Conservation (phyloP, 2,797 vertebrate genomes). For the Paramormyrops hopkinsi region DNA sequence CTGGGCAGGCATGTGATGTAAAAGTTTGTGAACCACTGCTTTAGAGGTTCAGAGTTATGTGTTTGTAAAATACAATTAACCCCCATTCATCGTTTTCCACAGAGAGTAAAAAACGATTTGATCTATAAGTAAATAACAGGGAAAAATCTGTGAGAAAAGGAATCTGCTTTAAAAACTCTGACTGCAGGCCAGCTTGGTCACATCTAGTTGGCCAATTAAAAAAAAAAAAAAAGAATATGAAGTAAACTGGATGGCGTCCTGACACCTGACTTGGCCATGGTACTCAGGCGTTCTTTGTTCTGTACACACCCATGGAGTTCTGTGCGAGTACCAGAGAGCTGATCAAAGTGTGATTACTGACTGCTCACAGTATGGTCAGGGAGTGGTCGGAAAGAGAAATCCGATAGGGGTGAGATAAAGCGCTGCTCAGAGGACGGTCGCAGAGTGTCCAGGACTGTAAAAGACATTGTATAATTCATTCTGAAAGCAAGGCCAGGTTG, state of each 20-base stretch:
- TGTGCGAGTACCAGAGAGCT: background rate
- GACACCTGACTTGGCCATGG: background rate
- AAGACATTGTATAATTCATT: background rate
- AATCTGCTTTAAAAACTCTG: background rate
- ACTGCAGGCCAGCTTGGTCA: background rate
- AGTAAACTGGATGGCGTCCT: background rate
- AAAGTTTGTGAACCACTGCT: background rate
- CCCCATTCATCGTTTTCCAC: background rate
- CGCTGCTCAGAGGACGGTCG: background rate
- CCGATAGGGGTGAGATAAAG: background rate
- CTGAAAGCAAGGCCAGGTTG: background rate
- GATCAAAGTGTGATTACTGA: background rate
- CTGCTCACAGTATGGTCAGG: background rate
- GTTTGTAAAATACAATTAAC: background rate
- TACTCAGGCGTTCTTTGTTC: background rate
- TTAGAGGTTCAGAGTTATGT: background rate
- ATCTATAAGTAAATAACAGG: background rate
- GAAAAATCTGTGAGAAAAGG: background rate
- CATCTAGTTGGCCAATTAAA: background rate
- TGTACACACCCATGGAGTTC: background rate
- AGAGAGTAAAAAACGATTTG: background rate
- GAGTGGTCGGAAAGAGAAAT: background rate
- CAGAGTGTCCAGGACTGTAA: background rate
- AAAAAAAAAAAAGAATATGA: background rate
- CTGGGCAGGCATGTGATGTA: background rate